Evolutionary conservation across 2,888 invertebrate genomes (phyloP).

Genomic region (Lasius platythorax): DNA sequence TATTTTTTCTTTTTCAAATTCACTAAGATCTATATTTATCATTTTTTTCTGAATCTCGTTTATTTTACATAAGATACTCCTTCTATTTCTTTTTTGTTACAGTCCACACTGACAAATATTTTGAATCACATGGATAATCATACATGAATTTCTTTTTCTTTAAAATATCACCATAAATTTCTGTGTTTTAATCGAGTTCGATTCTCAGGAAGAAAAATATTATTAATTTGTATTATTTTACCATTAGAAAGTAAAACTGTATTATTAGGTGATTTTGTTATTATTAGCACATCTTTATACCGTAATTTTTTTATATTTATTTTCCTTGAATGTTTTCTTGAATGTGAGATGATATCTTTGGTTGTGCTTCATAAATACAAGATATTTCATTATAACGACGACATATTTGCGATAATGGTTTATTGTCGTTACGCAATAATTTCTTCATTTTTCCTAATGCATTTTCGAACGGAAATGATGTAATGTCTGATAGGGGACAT

Average conservation of each 20-base stretch:
- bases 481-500: background rate
- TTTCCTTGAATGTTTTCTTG: background rate
- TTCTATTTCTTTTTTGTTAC: background rate
- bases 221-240: background rate
- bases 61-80: background rate
- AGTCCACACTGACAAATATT: background rate
- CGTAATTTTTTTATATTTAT: background rate
- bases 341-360: background rate
- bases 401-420: slow-evolving; percentile 1
- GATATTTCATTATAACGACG: background rate
- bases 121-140: background rate
- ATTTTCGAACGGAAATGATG: slow-evolving; percentile 7
- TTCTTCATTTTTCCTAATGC: slow-evolving; percentile 1
- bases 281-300: background rate
- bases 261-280: background rate
- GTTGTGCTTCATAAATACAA: background rate
- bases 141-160: background rate
- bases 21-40: background rate
- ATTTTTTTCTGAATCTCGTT: slow-evolving; percentile 6
- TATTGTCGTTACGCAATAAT: background rate
- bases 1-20: background rate
- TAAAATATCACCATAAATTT: background rate
- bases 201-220: background rate
- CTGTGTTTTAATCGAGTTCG: background rate
- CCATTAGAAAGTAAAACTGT: background rate